These are phyloP conservation scores for Drosophila aff. DNA, from an alignment of 1,140 invertebrate species.

Conservation along the genomic window DNA sequence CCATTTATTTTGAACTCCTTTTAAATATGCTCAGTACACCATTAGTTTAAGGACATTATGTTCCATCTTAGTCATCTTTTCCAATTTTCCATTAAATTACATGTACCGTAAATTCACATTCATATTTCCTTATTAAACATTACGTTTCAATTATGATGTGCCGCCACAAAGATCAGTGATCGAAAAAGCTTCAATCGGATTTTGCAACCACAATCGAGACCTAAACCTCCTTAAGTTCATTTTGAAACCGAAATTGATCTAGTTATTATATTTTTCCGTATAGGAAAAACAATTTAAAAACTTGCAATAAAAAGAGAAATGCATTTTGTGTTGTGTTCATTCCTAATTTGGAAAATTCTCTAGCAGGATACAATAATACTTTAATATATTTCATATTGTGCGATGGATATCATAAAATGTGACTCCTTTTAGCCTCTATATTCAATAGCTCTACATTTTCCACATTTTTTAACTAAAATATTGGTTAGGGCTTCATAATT, in stretches of 20 bases:
- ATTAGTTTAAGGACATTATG: neutral
- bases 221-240: constrained; percentile 22
- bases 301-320: neutral
- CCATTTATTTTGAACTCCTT: constrained; percentile 31
- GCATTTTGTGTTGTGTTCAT: neutral
- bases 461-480: neutral
- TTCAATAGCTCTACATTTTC: neutral
- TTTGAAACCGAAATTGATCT: constrained; percentile 50
- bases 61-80: neutral
- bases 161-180: neutral
- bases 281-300: too few relatives aligned
- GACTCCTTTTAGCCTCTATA: neutral
- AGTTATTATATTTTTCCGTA: neutral
- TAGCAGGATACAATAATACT: neutral
- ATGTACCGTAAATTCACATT: neutral
- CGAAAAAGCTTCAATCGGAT: constrained; percentile 13
- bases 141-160: neutral
- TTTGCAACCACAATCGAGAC: constrained; percentile 5
- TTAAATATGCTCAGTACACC: neutral
- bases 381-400: neutral
- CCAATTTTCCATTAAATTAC: neutral
- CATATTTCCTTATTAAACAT: constrained; percentile 1
- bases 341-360: neutral
- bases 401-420: neutral
- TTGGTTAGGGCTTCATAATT: neutral